Conservation (phyloP, 1,140 invertebrate genomes). For the Achroia grisella region DNA sequence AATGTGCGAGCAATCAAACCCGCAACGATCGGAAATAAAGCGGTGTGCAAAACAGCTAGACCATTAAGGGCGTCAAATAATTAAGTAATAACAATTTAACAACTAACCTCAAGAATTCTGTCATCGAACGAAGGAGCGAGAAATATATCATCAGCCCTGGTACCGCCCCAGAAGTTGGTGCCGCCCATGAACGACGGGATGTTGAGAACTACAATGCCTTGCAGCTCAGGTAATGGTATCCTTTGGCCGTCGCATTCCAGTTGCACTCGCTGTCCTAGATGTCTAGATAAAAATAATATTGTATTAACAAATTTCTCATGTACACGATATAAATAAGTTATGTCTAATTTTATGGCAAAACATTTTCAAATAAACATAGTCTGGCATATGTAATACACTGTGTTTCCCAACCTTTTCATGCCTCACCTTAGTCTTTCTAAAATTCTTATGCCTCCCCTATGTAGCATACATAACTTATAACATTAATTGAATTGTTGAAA, state of each 20-base stretch:
- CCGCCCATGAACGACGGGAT: slow-evolving; percentile 99
- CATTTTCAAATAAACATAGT: too few relatives aligned
- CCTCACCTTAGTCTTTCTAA: too few relatives aligned
- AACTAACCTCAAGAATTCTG: slow-evolving; percentile 89
- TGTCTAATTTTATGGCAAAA: too few relatives aligned
- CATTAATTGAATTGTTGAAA: too few relatives aligned
- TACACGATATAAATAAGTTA: not conserved
- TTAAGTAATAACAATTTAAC: not conserved
- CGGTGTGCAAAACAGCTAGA: too few relatives aligned
- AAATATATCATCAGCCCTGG: slow-evolving; percentile 91
- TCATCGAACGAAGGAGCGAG: slow-evolving; percentile 94
- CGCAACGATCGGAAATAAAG: too few relatives aligned
- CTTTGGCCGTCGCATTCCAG: slow-evolving; percentile 94
- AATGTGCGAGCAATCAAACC: too few relatives aligned
- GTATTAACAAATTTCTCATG: too few relatives aligned
- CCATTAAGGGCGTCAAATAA: not conserved
- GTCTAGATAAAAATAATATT: slow-evolving; percentile 59
- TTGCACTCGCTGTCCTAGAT: slow-evolving; percentile 95
- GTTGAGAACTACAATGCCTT: slow-evolving; percentile 97
- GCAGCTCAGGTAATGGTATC: slow-evolving; percentile 93
- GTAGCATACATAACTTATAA: too few relatives aligned
- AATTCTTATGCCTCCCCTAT: too few relatives aligned
- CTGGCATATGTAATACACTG: too few relatives aligned
- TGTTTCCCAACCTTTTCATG: too few relatives aligned
- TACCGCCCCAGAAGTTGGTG: slow-evolving; percentile 98